Conservation (phyloP, 2,888 invertebrate genomes). For the Esperia sulphurella region DNA sequence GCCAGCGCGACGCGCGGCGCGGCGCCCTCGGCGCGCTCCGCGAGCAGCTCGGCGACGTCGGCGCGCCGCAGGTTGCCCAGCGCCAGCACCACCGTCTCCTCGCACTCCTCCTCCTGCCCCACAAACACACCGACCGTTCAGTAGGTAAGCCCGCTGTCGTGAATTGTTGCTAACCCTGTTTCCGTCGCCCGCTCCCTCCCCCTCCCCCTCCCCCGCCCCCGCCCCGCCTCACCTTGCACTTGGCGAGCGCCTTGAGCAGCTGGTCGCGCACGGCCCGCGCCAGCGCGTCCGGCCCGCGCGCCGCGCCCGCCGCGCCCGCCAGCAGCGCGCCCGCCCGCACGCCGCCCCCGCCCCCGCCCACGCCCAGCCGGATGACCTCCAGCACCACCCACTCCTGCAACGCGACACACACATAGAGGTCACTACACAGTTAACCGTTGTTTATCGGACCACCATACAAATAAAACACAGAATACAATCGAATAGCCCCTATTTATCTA, state of each 20-base stretch:
- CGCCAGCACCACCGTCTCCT: constrained; percentile 34
- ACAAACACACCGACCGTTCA: too few species aligned
- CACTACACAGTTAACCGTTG: too few species aligned
- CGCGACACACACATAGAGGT: not conserved
- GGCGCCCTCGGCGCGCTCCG: constrained; percentile 29
- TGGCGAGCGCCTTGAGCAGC: constrained; percentile 21
- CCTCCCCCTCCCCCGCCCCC: too few species aligned
- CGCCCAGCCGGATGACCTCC: constrained; percentile 29
- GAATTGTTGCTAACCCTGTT: too few species aligned
- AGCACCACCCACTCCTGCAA: constrained; percentile 24
- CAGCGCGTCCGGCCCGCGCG: constrained; percentile 6
- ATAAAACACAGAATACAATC: too few species aligned
- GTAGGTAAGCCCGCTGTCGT: too few species aligned
- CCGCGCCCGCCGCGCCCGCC: constrained; percentile 21
- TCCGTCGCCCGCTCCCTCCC: too few species aligned
- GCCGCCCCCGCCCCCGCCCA: constrained; percentile 22
- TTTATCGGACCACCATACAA: too few species aligned
- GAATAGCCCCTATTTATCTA: too few species aligned
- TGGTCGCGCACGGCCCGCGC: constrained; percentile 10
- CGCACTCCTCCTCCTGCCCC: constrained; percentile 36
- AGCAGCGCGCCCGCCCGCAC: constrained; percentile 28
- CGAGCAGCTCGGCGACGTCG: constrained; percentile 36
- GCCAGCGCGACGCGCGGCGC: constrained; percentile 16
- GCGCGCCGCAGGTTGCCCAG: constrained; percentile 46
- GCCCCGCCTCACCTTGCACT: constrained; percentile 32